A percentile compares a stretch with the other conserved stretches of the same genome.
phyloP scores from a whole-genome alignment of 2,113 vertebrate genomes.

The Saccopteryx bilineata region DNA sequence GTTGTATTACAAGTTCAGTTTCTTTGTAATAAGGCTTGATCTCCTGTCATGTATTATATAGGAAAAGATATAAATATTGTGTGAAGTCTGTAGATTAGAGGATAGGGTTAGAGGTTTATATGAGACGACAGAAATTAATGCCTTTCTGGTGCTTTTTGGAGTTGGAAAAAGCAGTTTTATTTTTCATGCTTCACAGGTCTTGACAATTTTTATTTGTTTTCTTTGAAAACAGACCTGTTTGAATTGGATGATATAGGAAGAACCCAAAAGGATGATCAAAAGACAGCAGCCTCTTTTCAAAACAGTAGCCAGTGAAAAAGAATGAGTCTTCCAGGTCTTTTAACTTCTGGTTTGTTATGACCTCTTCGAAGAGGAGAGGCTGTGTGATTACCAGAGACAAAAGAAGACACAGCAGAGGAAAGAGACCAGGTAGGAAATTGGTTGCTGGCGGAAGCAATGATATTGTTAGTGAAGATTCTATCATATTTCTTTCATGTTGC shows the following conservation, averaged over 20 bases:
- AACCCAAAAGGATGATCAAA: slow-evolving; percentile 63
- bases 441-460: background rate
- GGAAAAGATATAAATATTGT: slow-evolving; percentile 66
- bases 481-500: background rate
- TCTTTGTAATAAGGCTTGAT: slow-evolving; percentile 74
- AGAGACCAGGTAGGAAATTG: slow-evolving; percentile 5
- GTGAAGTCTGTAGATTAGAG: slow-evolving; percentile 56
- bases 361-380: slow-evolving; percentile 31
- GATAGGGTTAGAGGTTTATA: slow-evolving; percentile 61
- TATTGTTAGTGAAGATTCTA: background rate
- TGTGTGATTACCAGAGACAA: slow-evolving; percentile 51
- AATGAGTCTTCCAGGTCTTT: slow-evolving; percentile 58
- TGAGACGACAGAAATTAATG: slow-evolving; percentile 68
- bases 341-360: slow-evolving; percentile 60
- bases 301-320: slow-evolving; percentile 40
- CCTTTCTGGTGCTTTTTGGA: slow-evolving; percentile 64
- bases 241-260: slow-evolving; percentile 55
- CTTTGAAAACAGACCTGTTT: slow-evolving; percentile 78
- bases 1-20: slow-evolving; percentile 81
- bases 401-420: slow-evolving; percentile 35
- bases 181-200: slow-evolving; percentile 75
- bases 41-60: slow-evolving; percentile 78
- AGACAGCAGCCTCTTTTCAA: slow-evolving; percentile 54
- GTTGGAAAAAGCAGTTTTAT: slow-evolving; percentile 72
- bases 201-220: slow-evolving; percentile 78